Percentiles rank a stretch among this genome's conserved stretches.
Evolutionary conservation across 2,797 vertebrate genomes (phyloP).

Genomic region (Merluccius polli): DNA sequence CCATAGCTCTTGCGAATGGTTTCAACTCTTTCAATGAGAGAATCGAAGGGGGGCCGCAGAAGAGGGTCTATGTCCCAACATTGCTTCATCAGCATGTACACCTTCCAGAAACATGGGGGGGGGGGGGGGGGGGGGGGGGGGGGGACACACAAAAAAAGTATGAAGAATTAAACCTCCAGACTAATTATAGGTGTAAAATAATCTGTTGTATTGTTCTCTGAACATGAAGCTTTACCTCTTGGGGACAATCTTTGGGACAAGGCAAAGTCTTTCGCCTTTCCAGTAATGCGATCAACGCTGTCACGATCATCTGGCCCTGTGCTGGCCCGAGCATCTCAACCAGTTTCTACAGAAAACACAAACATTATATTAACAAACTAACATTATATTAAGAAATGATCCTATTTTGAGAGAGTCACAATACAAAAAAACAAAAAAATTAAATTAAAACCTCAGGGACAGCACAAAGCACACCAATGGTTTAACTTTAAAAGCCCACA

Average conservation of each 20-base stretch:
- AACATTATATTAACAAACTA: neutral
- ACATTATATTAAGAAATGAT: neutral
- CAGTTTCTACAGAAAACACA: slow-evolving; percentile 77
- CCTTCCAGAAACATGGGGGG: too few relatives aligned
- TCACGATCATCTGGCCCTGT: slow-evolving; percentile 77
- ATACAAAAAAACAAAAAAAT: neutral
- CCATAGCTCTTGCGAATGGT: slow-evolving; percentile 65
- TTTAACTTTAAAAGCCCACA: neutral
- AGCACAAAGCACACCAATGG: neutral
- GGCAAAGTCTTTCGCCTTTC: slow-evolving; percentile 76
- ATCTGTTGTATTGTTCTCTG: neutral
- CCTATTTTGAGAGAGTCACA: neutral
- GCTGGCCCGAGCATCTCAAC: slow-evolving; percentile 75
- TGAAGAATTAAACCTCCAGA: neutral
- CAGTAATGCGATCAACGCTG: slow-evolving; percentile 77
- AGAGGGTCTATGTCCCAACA: slow-evolving; percentile 80
- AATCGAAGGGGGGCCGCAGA: slow-evolving; percentile 77
- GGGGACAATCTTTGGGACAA: slow-evolving; percentile 75
- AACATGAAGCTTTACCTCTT: slow-evolving; percentile 69
- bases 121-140: too few relatives aligned
- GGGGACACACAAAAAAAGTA: neutral
- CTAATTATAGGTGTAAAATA: neutral
- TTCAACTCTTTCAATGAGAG: slow-evolving; percentile 73
- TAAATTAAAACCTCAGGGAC: neutral
- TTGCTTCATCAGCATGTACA: slow-evolving; percentile 75